Percentiles rank a stretch among this genome's conserved stretches.
Evolutionary conservation across 2,797 vertebrate species (phyloP).

Genomic region (Adelosebastes latens): DNA sequence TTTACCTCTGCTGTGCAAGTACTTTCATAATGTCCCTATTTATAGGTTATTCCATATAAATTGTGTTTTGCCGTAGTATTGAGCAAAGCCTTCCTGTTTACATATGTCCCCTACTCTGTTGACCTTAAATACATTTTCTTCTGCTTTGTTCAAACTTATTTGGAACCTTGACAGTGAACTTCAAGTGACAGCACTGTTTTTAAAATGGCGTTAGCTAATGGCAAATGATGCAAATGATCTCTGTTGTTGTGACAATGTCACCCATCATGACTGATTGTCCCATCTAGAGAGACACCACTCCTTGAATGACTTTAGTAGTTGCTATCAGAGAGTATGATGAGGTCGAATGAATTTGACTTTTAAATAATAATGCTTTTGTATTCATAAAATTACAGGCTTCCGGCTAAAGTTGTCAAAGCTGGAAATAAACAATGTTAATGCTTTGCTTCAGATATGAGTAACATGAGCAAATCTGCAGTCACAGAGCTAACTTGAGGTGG

Average conservation of each 20-base stretch:
- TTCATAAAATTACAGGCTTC: neutral
- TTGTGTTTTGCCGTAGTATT: neutral
- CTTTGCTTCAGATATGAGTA: conserved; percentile 7
- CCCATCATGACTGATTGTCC: neutral
- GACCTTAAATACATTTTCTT: neutral
- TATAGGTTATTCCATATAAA: neutral
- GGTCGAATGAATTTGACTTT: neutral
- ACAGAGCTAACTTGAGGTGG: neutral
- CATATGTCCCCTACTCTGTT: neutral
- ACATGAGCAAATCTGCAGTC: conserved; percentile 5
- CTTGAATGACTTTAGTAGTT: neutral
- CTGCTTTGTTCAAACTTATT: neutral
- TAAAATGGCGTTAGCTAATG: neutral
- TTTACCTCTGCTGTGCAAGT: neutral
- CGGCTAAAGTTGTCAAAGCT: neutral
- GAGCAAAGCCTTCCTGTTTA: neutral
- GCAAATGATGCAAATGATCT: conserved; percentile 7
- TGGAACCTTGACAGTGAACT: neutral
- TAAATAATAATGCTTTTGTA: neutral
- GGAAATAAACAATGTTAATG: neutral
- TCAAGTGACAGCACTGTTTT: neutral
- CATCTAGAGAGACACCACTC: neutral
- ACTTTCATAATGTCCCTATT: neutral
- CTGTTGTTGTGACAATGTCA: neutral
- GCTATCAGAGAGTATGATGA: neutral